phyloP scores from a whole-genome alignment of 2,888 invertebrate genomes.

The Apoda limacodes region DNA sequence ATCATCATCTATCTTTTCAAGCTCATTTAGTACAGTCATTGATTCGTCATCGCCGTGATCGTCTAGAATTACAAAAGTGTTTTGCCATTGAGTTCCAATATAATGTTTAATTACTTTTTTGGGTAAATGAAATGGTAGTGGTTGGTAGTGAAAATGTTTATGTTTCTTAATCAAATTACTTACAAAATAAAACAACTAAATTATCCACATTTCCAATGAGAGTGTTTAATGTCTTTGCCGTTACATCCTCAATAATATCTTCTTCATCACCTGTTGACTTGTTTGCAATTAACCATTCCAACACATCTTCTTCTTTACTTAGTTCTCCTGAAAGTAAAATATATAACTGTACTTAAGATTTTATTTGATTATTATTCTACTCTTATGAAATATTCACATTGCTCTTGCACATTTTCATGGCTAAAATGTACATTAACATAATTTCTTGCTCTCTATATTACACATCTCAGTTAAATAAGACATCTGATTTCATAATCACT shows the following conservation, averaged over 20 bases:
- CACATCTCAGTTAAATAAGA: slow-evolving; percentile 20
- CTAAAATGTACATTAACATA: too few species aligned
- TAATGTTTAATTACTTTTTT: slow-evolving; percentile 2
- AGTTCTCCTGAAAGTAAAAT: slow-evolving; percentile 89
- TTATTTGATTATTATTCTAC: too few species aligned
- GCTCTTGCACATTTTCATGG: too few species aligned
- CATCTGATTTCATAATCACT: slow-evolving; percentile 31
- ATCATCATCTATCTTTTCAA: slow-evolving; percentile 94
- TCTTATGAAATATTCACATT: too few species aligned
- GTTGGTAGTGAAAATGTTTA: neutral
- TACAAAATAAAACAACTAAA: slow-evolving; percentile 93
- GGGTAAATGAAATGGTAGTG: neutral
- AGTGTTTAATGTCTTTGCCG: slow-evolving; percentile 88
- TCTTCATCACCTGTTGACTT: slow-evolving; percentile 95
- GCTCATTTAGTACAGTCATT: slow-evolving; percentile 84
- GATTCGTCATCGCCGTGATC: slow-evolving; percentile 92
- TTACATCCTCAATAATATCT: slow-evolving; percentile 94
- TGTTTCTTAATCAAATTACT: slow-evolving; percentile 36
- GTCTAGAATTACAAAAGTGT: slow-evolving; percentile 74
- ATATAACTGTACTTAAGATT: too few species aligned
- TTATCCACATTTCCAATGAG: slow-evolving; percentile 91
- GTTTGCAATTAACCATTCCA: slow-evolving; percentile 94
- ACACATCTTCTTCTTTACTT: slow-evolving; percentile 89
- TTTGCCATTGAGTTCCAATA: neutral
- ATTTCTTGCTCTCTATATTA: too few species aligned